phyloP scores from a whole-genome alignment of 2,797 vertebrate species.

The Poecilia wingei region DNA sequence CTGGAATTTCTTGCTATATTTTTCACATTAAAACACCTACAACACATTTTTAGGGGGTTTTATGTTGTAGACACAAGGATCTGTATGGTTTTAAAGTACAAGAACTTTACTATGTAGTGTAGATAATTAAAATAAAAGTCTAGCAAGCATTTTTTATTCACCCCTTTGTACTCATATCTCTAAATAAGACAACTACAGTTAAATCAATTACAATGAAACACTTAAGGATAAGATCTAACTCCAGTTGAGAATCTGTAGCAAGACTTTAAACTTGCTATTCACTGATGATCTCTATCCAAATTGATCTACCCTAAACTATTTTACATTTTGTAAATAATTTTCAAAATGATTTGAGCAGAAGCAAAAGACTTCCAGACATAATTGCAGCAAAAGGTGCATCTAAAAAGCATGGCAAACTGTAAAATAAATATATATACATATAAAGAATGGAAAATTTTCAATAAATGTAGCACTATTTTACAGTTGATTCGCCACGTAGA shows the following conservation, averaged over 20 bases:
- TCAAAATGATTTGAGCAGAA: background rate
- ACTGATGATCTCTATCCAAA: background rate
- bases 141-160: background rate
- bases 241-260: background rate
- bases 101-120: background rate
- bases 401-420: background rate
- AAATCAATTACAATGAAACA: background rate
- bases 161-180: background rate
- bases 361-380: background rate
- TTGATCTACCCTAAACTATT: background rate
- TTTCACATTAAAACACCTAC: background rate
- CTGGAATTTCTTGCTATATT: background rate
- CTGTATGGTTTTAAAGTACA: background rate
- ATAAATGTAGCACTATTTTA: background rate
- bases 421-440: no score
- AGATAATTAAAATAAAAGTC: background rate
- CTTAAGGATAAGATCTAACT: background rate
- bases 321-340: background rate
- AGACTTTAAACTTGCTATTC: background rate
- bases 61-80: background rate
- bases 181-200: background rate
- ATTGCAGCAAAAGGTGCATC: background rate
- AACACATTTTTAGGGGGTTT: background rate
- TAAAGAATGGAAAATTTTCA: background rate
- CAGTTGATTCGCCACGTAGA: background rate